Conservation (phyloP, 2,113 vertebrate species). For the Martes martes region DNA sequence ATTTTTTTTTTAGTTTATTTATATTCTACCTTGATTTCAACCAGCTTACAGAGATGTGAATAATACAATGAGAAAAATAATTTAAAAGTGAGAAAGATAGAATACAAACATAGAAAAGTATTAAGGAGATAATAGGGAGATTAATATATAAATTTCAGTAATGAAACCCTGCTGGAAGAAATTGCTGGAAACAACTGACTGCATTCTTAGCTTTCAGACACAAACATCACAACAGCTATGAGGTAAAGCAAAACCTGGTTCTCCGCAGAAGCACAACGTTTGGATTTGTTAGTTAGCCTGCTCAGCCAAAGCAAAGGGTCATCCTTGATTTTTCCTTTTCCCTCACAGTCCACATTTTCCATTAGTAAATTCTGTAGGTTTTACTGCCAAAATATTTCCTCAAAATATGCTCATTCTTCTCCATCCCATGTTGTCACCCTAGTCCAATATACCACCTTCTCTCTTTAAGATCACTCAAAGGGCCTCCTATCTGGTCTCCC, state of each 20-base stretch:
- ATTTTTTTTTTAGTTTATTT: conserved; percentile 36
- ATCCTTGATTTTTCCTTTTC: background rate
- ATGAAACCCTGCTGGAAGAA: background rate
- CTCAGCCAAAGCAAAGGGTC: background rate
- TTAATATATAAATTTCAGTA: background rate
- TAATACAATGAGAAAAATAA: background rate
- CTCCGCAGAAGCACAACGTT: background rate
- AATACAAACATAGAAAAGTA: background rate
- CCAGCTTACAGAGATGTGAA: background rate
- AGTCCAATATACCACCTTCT: background rate
- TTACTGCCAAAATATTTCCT: background rate
- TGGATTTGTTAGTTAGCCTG: background rate
- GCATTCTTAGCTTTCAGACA: background rate
- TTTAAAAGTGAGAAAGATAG: background rate
- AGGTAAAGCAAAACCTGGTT: background rate
- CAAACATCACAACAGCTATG: background rate
- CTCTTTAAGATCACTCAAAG: background rate
- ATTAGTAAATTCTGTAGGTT: background rate
- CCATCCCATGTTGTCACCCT: background rate
- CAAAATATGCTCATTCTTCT: background rate
- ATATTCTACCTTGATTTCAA: background rate
- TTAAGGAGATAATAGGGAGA: background rate
- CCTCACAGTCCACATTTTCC: background rate
- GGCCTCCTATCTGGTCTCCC: background rate
- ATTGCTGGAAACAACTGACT: background rate